phyloP scores from a whole-genome alignment of 2,888 invertebrate species.

The Dastarcus helophoroides region DNA sequence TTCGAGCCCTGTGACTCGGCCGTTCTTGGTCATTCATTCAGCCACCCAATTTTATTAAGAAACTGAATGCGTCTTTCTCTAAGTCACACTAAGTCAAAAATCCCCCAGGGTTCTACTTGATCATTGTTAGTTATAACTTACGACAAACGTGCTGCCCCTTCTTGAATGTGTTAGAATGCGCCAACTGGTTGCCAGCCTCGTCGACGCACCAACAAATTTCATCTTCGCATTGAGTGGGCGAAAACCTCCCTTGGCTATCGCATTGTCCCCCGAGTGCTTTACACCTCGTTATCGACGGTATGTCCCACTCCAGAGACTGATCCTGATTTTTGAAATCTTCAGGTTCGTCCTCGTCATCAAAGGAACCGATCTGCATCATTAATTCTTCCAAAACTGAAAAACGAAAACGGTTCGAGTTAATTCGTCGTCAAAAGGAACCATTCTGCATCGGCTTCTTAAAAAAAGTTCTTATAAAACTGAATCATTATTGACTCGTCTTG shows the following conservation, averaged over 20 bases:
- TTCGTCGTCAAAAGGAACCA: conserved; percentile 1
- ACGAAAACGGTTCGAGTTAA: too few species aligned
- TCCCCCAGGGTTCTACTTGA: too few species aligned
- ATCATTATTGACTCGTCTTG: not conserved
- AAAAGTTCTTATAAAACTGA: not conserved
- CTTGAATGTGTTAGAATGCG: conserved; percentile 48
- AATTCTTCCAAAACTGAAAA: conserved; percentile 54
- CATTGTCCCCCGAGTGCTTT: conserved; percentile 46
- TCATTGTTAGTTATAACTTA: conserved; percentile 35
- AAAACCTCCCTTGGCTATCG: conserved; percentile 56
- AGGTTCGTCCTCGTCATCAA: conserved; percentile 42
- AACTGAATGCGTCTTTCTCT: too few species aligned
- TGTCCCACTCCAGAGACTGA: conserved; percentile 11
- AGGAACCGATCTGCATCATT: conserved; percentile 51
- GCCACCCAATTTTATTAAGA: too few species aligned
- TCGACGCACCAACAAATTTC: conserved; percentile 78
- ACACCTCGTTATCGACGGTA: conserved; percentile 33
- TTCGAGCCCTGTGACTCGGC: too few species aligned
- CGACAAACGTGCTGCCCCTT: conserved; percentile 47
- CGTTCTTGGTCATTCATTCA: too few species aligned
- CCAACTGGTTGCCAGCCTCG: conserved; percentile 63
- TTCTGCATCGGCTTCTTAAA: conserved; percentile 1
- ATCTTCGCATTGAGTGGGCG: conserved; percentile 63
- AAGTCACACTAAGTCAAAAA: too few species aligned
- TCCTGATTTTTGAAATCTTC: conserved; percentile 25